Evolutionary conservation across 2,113 vertebrate species (phyloP).

Genomic region (Prunella himalayana): DNA sequence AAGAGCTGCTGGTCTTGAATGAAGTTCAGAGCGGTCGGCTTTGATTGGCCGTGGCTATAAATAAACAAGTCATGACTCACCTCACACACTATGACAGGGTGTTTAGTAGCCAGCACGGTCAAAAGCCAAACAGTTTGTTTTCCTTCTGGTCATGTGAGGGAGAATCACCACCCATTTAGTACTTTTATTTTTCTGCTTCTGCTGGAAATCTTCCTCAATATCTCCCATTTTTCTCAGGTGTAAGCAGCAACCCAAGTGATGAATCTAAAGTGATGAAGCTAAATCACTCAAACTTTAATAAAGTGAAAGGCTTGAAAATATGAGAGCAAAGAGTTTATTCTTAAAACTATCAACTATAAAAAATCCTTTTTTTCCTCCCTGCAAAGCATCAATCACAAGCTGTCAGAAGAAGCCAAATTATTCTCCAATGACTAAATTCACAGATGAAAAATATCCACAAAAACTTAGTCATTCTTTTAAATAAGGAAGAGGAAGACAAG

Average conservation of each 20-base stretch:
- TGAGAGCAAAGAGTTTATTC: neutral
- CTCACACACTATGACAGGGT: constrained; percentile 71
- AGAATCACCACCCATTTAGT: constrained; percentile 24
- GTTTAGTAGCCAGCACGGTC: constrained; percentile 38
- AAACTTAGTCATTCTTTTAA: neutral
- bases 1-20: constrained; percentile 81
- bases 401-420: neutral
- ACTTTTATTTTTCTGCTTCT: constrained; percentile 54
- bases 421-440: neutral
- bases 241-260: neutral
- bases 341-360: neutral
- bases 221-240: neutral
- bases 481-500: neutral
- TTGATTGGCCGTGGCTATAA: constrained; percentile 85
- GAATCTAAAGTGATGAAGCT: no score
- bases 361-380: neutral
- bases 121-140: constrained; percentile 42
- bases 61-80: constrained; percentile 86
- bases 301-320: neutral
- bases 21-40: constrained; percentile 74
- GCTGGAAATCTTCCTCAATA: neutral
- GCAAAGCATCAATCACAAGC: neutral
- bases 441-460: neutral
- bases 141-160: constrained; percentile 57
- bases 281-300: neutral